Conservation (phyloP, 2,888 invertebrate species). For the Drosophila mercatorum region DNA sequence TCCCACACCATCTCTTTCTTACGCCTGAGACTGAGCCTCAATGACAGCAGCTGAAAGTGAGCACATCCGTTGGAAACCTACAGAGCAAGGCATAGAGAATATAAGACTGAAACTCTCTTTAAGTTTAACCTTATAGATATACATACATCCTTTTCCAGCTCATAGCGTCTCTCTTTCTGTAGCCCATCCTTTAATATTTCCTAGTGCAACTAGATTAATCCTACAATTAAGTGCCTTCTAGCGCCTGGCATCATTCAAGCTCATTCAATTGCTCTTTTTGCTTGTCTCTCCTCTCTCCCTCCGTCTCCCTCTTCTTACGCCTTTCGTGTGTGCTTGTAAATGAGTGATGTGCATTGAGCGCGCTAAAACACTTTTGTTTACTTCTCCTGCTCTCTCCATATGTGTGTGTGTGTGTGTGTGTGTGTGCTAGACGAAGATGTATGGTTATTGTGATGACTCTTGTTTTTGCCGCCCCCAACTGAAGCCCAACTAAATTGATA, state of each 20-base stretch:
- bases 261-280: slow-evolving; percentile 4
- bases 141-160: neutral
- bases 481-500: slow-evolving; percentile 62
- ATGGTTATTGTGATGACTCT: slow-evolving; percentile 79
- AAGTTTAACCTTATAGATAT: neutral
- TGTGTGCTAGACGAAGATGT: slow-evolving; percentile 71
- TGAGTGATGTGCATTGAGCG: slow-evolving; percentile 76
- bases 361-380: slow-evolving; percentile 72
- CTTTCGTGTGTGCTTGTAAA: slow-evolving; percentile 51
- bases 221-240: neutral
- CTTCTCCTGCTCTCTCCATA: slow-evolving; percentile 22
- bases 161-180: too few species aligned
- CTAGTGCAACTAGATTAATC: slow-evolving; percentile 5
- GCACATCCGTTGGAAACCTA: neutral
- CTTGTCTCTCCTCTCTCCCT: neutral
- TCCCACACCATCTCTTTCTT: neutral
- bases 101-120: neutral
- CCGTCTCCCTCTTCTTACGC: slow-evolving; percentile 7
- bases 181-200: neutral
- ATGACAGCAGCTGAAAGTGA: slow-evolving; percentile 42
- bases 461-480: slow-evolving; percentile 43
- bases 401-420: slow-evolving; percentile 11
- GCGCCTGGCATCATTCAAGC: slow-evolving; percentile 6
- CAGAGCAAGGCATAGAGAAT: too few species aligned
- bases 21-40: neutral